Conservation (phyloP, 1,140 invertebrate genomes). For the Drosophila eugracilis region DNA sequence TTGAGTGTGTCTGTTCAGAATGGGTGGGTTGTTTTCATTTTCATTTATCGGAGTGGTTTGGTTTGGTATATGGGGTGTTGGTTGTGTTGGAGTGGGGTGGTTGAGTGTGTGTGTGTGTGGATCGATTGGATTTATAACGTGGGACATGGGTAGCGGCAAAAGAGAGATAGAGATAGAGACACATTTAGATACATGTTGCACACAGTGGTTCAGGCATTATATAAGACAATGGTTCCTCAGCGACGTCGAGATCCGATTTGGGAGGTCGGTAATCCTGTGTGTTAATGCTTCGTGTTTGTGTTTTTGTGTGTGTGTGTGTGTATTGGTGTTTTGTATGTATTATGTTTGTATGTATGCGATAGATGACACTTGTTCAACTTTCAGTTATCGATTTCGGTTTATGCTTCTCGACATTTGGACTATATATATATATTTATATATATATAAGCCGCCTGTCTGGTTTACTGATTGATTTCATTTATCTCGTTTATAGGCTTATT, state of each 20-base stretch:
- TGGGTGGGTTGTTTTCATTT: slow-evolving; percentile 21
- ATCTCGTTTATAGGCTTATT: slow-evolving; percentile 16
- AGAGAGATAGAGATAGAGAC: slow-evolving; percentile 50
- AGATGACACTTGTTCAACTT: slow-evolving; percentile 65
- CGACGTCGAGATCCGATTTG: slow-evolving; percentile 34
- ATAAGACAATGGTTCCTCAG: slow-evolving; percentile 22
- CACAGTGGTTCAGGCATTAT: slow-evolving; percentile 16
- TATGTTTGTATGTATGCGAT: slow-evolving; percentile 49
- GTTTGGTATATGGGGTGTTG: slow-evolving; percentile 8
- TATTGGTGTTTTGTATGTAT: slow-evolving; percentile 22
- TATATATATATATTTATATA: not conserved
- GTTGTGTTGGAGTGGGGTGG: slow-evolving; percentile 23
- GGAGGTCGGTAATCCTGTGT: slow-evolving; percentile 27
- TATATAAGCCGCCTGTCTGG: not conserved
- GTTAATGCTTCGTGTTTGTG: slow-evolving; percentile 9
- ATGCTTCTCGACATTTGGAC: slow-evolving; percentile 9
- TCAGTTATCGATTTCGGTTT: slow-evolving; percentile 51
- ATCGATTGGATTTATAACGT: slow-evolving; percentile 16
- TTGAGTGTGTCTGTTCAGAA: slow-evolving; percentile 89
- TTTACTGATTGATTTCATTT: slow-evolving; percentile 40
- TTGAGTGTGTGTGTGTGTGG: slow-evolving; percentile 27
- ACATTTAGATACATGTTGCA: slow-evolving; percentile 48
- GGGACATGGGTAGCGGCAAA: slow-evolving; percentile 28
- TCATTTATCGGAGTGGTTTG: slow-evolving; percentile 9
- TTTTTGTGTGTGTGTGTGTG: slow-evolving; percentile 13